Percentiles rank a stretch among this genome's conserved stretches.
Conservation (phyloP, 2,797 vertebrate species). For the Acipenser oxyrinchus region DNA sequence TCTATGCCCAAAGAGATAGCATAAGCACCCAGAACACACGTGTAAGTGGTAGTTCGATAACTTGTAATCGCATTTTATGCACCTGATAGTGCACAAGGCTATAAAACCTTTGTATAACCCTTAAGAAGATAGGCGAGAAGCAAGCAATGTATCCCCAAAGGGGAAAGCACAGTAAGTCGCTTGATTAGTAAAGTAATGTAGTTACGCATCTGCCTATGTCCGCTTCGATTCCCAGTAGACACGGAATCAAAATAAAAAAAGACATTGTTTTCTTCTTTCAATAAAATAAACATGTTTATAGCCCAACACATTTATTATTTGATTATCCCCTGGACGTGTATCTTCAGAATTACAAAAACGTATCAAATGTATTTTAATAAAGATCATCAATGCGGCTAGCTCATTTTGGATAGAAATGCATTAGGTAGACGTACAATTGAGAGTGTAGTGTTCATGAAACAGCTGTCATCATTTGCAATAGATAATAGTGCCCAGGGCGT, state of each 20-base stretch:
- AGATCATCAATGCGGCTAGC: neutral
- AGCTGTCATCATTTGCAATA: neutral
- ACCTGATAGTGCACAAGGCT: neutral
- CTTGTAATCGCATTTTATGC: constrained; percentile 1
- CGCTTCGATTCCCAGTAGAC: neutral
- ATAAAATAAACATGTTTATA: too few relatives aligned
- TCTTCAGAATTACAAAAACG: too few relatives aligned
- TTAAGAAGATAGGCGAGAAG: neutral
- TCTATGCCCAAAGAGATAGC: too few relatives aligned
- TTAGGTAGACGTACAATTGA: neutral
- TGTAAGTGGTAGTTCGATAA: neutral
- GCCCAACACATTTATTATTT: too few relatives aligned
- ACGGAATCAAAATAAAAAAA: too few relatives aligned
- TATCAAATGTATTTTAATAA: too few relatives aligned
- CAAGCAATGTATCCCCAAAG: neutral
- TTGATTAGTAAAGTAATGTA: constrained; percentile 2
- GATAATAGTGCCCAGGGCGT: neutral
- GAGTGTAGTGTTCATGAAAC: neutral
- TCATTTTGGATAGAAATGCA: neutral
- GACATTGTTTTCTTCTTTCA: too few relatives aligned
- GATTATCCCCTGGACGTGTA: too few relatives aligned
- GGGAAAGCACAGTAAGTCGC: neutral
- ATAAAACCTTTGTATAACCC: neutral
- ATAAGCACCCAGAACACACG: too few relatives aligned
- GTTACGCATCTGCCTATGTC: neutral